phyloP scores from a whole-genome alignment of 2,888 invertebrate genomes.

The Chesias legatella region DNA sequence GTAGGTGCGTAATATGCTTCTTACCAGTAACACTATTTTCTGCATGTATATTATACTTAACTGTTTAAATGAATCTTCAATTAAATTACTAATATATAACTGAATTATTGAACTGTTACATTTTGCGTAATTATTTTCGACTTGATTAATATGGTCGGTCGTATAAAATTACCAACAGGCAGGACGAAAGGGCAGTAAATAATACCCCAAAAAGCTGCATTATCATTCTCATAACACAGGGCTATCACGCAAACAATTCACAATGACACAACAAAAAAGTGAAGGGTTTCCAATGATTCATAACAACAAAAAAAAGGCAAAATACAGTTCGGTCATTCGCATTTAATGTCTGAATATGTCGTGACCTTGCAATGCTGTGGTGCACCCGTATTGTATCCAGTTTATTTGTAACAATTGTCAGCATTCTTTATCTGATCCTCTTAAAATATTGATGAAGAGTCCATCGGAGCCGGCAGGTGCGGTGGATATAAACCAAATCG shows the following conservation, averaged over 20 bases:
- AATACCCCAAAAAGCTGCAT: too few species aligned
- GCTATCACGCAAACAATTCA: not conserved
- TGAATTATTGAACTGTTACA: too few species aligned
- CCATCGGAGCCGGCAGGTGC: not conserved
- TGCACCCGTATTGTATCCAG: slow-evolving; percentile 17
- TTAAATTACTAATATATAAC: too few species aligned
- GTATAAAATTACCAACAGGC: too few species aligned
- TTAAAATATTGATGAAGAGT: not conserved
- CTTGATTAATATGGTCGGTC: too few species aligned
- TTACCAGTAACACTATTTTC: too few species aligned
- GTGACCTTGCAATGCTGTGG: slow-evolving; percentile 37
- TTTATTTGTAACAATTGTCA: slow-evolving; percentile 14
- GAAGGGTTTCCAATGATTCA: slow-evolving; percentile 27
- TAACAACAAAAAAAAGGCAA: slow-evolving; percentile 13
- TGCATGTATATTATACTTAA: too few species aligned
- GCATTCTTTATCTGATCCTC: slow-evolving; percentile 9
- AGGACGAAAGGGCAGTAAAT: too few species aligned
- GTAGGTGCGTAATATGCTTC: too few species aligned
- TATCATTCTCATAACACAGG: too few species aligned
- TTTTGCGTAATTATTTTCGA: too few species aligned
- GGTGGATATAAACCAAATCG: not conserved
- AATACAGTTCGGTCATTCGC: slow-evolving; percentile 40
- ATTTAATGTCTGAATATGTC: slow-evolving; percentile 37
- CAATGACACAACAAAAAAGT: slow-evolving; percentile 2
- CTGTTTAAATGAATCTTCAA: too few species aligned